These are phyloP conservation scores for Sarcophaga rosellei DNA, from an alignment of 2,888 invertebrate species.

Conservation along the genomic window DNA sequence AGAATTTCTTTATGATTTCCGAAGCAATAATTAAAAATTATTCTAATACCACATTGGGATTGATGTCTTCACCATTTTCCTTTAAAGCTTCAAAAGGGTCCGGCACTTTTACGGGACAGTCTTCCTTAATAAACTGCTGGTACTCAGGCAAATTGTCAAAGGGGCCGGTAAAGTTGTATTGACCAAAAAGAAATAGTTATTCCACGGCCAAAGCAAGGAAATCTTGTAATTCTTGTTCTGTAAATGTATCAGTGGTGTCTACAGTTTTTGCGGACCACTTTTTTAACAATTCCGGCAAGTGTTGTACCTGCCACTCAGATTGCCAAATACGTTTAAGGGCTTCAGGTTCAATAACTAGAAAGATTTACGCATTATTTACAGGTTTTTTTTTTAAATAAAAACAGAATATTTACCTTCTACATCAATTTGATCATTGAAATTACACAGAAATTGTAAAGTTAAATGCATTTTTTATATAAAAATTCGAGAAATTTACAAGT, in stretches of 20 bases:
- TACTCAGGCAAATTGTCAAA: conserved; percentile 71
- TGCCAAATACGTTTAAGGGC: conserved; percentile 73
- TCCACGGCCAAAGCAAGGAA: conserved; percentile 83
- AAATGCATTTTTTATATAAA: conserved; percentile 56
- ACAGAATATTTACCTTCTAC: conserved; percentile 67
- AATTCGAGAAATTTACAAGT: not conserved
- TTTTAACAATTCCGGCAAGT: conserved; percentile 70
- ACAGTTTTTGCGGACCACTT: conserved; percentile 67
- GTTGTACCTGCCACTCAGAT: conserved; percentile 72
- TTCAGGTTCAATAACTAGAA: conserved; percentile 56
- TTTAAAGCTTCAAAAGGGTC: conserved; percentile 73
- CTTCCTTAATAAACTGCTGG: conserved; percentile 51
- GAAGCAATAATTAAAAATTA: conserved; percentile 80
- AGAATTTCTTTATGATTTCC: conserved; percentile 79
- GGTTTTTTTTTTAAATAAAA: not conserved
- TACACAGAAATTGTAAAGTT: conserved; percentile 74
- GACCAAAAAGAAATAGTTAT: conserved; percentile 87
- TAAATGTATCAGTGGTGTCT: not conserved
- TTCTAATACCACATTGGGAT: conserved; percentile 84
- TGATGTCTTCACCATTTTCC: conserved; percentile 85
- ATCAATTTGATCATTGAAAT: conserved; percentile 74
- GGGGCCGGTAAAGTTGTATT: conserved; percentile 92
- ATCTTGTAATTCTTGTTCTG: conserved; percentile 26
- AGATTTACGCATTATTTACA: conserved; percentile 70
- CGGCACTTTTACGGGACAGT: conserved; percentile 27